A percentile compares a stretch with the other conserved stretches of the same genome.
Conservation (phyloP, 2,113 vertebrate genomes). For the Panthera tigris region DNA sequence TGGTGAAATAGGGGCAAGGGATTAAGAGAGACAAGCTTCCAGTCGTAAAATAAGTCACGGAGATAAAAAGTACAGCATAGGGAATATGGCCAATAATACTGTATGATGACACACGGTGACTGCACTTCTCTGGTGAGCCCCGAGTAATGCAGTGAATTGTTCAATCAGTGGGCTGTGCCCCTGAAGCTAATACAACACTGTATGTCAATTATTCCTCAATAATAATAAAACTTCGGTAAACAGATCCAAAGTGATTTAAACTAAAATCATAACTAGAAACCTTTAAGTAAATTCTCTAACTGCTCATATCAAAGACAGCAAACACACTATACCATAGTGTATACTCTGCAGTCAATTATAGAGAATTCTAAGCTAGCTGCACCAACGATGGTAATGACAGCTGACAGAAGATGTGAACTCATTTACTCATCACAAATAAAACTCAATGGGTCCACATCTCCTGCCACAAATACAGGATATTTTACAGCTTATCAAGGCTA, state of each 20-base stretch:
- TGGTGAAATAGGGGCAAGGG: background rate
- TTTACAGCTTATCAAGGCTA: background rate
- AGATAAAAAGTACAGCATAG: background rate
- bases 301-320: background rate
- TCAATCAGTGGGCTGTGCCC: background rate
- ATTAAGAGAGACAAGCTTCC: background rate
- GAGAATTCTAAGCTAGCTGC: background rate
- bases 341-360: background rate
- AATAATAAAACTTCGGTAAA: background rate
- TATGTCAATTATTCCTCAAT: background rate
- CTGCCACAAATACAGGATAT: background rate
- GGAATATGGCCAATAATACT: background rate
- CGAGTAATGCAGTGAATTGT: background rate
- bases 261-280: background rate
- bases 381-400: background rate
- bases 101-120: background rate
- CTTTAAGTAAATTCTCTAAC: conserved; percentile 15
- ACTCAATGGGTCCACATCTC: background rate
- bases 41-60: background rate
- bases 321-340: background rate
- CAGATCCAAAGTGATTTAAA: background rate
- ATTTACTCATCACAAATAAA: background rate
- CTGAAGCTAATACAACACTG: background rate
- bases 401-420: background rate
- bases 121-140: background rate